Conservation (phyloP, 2,888 invertebrate species). For the Aphodius granarius region DNA sequence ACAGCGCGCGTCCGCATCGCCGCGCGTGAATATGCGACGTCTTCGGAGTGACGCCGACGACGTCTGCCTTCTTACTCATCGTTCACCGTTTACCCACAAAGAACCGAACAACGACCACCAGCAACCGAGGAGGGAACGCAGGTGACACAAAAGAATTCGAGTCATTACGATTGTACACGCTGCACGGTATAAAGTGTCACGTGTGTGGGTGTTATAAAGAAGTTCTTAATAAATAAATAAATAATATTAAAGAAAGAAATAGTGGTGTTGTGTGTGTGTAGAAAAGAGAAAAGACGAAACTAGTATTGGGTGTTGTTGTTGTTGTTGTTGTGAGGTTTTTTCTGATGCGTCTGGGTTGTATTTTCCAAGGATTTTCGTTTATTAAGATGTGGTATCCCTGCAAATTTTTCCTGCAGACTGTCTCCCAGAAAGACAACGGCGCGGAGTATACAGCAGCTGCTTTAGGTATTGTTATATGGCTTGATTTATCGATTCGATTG, state of each 20-base stretch:
- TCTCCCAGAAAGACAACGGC: constrained; percentile 28
- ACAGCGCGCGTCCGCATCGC: neutral
- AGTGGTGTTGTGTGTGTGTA: too few species aligned
- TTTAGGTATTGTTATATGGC: neutral
- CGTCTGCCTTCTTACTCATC: neutral
- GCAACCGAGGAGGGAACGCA: too few species aligned
- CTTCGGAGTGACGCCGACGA: neutral
- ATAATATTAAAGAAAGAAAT: neutral
- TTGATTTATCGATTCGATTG: too few species aligned
- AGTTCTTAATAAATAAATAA: neutral
- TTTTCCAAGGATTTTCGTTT: constrained; percentile 2
- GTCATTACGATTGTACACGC: neutral
- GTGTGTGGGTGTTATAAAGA: neutral
- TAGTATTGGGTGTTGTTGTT: too few species aligned
- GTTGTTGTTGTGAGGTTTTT: neutral
- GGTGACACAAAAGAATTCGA: neutral
- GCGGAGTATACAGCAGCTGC: neutral
- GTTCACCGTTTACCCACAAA: neutral
- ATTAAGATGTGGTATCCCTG: constrained; percentile 49
- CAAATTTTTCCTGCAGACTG: constrained; percentile 45
- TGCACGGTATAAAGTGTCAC: neutral
- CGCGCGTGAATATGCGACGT: neutral
- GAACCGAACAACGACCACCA: neutral
- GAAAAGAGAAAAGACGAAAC: too few species aligned
- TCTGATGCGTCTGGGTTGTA: constrained; percentile 11